These are phyloP conservation scores for Hypomesus transpacificus DNA, from an alignment of 2,113 vertebrate genomes.

Conservation along the genomic window DNA sequence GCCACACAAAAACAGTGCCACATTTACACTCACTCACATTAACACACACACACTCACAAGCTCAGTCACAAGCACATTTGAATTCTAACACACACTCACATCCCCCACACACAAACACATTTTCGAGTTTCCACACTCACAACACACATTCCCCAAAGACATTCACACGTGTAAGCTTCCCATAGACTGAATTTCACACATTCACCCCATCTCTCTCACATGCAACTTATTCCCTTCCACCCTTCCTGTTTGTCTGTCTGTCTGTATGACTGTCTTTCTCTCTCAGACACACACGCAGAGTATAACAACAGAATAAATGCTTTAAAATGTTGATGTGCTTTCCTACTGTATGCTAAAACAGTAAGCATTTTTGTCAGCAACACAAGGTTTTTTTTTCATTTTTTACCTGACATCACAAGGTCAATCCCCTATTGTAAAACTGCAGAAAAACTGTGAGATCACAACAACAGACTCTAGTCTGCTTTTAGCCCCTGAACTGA, in stretches of 20 bases:
- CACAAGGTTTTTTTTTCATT: too few relatives aligned
- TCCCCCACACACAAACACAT: not conserved
- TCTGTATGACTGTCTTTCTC: not conserved
- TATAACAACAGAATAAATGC: not conserved
- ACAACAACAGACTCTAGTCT: conserved; percentile 1
- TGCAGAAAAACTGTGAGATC: not conserved
- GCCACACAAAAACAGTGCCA: not conserved
- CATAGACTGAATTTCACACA: not conserved
- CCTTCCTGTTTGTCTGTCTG: not conserved
- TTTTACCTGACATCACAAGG: too few relatives aligned
- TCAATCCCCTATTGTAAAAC: not conserved
- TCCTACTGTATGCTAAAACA: too few relatives aligned
- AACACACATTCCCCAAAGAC: not conserved
- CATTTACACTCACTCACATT: not conserved
- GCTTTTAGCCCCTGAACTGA: conserved; percentile 4
- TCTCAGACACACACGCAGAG: not conserved
- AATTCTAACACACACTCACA: not conserved
- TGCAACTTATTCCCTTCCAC: not conserved
- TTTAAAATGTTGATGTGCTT: too few relatives aligned
- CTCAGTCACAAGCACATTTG: not conserved
- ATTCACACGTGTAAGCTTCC: not conserved
- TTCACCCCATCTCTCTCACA: conserved; percentile 3
- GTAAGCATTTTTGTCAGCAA: too few relatives aligned
- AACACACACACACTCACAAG: not conserved
- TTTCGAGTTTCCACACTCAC: not conserved